A percentile compares a stretch with the other conserved stretches of the same genome.
phyloP scores from a whole-genome alignment of 2,888 invertebrate genomes.

The Acanthosepion esculentum region DNA sequence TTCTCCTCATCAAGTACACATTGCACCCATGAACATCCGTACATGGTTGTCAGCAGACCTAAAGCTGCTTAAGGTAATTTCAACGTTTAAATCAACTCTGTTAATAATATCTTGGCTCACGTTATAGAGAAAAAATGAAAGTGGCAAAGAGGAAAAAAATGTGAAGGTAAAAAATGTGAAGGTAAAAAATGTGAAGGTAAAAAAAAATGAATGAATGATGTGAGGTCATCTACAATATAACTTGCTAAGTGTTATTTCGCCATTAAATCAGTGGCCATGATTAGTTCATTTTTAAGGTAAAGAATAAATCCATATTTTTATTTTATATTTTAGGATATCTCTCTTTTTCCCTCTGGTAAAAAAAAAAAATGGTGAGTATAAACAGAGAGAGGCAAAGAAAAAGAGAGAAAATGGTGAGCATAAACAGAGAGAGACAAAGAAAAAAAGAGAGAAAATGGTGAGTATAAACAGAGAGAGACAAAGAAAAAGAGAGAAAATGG shows the following conservation, averaged over 20 bases:
- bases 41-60: neutral
- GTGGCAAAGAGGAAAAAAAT: neutral
- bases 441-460: no score
- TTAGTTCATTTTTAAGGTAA: neutral
- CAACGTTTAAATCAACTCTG: neutral
- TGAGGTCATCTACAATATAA: neutral
- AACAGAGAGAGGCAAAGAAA: neutral
- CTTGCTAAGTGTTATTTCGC: neutral
- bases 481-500: no score
- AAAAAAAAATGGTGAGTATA: neutral
- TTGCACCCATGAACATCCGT: constrained; percentile 16
- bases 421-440: neutral
- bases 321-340: neutral
- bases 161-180: neutral
- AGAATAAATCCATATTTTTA: neutral
- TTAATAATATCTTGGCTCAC: neutral
- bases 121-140: neutral
- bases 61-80: neutral
- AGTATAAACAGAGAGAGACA: no score
- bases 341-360: neutral
- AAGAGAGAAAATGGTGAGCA: no score
- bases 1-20: neutral
- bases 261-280: neutral
- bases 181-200: neutral
- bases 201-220: no score